phyloP scores from a whole-genome alignment of 92 coral and sea anemone species.

The Palythoa grandiflora region DNA sequence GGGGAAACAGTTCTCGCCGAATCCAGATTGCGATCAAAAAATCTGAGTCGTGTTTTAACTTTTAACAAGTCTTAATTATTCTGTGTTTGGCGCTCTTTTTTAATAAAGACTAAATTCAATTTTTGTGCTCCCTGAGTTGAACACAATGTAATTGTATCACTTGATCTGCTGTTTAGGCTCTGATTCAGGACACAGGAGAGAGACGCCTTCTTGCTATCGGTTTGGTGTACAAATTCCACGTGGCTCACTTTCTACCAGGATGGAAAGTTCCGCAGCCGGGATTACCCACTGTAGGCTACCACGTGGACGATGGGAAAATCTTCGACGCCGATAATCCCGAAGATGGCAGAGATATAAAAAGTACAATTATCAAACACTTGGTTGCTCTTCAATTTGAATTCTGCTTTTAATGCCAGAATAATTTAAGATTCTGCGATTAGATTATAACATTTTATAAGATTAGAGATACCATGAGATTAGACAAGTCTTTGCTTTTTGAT shows the following conservation, averaged over 20 bases:
- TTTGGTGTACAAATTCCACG: constrained; percentile 28
- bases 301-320: constrained; percentile 57
- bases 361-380: neutral
- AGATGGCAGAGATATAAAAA: constrained; percentile 34
- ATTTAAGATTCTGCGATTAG: no score
- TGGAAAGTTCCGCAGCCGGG: constrained; percentile 16
- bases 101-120: no score
- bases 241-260: constrained; percentile 27
- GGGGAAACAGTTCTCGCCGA: no score
- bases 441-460: no score
- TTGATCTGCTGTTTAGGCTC: constrained; percentile 21
- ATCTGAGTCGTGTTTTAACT: no score
- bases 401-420: no score
- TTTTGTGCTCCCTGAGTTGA: neutral
- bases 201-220: constrained; percentile 53
- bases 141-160: neutral
- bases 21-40: no score
- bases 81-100: no score
- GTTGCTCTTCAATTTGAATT: no score
- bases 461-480: no score
- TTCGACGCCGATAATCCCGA: constrained; percentile 27
- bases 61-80: no score
- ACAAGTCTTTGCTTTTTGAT: no score
- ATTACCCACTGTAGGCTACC: constrained; percentile 51
- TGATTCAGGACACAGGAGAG: constrained; percentile 52